Evolutionary conservation across 2,888 invertebrate genomes (phyloP).

Genomic region (Augiades crinisus): DNA sequence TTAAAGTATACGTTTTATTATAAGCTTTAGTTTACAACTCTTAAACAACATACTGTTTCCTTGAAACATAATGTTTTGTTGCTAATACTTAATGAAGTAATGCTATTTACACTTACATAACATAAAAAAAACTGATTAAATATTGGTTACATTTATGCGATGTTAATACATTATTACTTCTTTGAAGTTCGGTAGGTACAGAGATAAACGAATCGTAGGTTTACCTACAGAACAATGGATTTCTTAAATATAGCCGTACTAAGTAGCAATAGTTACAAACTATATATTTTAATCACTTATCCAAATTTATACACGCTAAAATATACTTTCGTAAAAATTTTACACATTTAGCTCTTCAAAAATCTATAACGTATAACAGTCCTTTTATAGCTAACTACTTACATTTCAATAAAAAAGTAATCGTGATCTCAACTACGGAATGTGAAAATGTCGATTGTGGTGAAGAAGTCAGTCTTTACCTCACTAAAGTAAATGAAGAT

Average conservation of each 20-base stretch:
- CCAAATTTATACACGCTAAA: constrained; percentile 27
- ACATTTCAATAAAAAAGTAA: constrained; percentile 18
- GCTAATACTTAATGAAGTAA: constrained; percentile 45
- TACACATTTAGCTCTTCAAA: constrained; percentile 42
- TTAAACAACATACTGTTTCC: constrained; percentile 74
- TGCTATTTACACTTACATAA: constrained; percentile 35
- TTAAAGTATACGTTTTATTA: constrained; percentile 68
- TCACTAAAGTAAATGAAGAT: constrained; percentile 59
- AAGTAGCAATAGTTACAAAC: constrained; percentile 14
- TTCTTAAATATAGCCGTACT: constrained; percentile 8
- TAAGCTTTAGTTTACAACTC: constrained; percentile 73
- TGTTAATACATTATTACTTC: constrained; percentile 56
- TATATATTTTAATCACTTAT: constrained; percentile 18
- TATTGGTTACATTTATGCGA: constrained; percentile 42
- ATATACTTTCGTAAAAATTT: constrained; percentile 30
- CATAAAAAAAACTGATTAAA: constrained; percentile 38
- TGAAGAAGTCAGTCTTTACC: constrained; percentile 77
- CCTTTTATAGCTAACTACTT: constrained; percentile 38
- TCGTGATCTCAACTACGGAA: constrained; percentile 34
- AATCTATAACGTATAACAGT: constrained; percentile 49
- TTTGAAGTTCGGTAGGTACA: constrained; percentile 53
- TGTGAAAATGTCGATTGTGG: constrained; percentile 38
- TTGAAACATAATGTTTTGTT: constrained; percentile 60
- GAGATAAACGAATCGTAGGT: constrained; percentile 36
- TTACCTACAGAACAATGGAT: constrained; percentile 40